Evolutionary conservation across 2,113 vertebrate genomes (phyloP), one percentile per base, ranked within the genome.

Genomic region (cattle (Bos taurus)): DNA sequence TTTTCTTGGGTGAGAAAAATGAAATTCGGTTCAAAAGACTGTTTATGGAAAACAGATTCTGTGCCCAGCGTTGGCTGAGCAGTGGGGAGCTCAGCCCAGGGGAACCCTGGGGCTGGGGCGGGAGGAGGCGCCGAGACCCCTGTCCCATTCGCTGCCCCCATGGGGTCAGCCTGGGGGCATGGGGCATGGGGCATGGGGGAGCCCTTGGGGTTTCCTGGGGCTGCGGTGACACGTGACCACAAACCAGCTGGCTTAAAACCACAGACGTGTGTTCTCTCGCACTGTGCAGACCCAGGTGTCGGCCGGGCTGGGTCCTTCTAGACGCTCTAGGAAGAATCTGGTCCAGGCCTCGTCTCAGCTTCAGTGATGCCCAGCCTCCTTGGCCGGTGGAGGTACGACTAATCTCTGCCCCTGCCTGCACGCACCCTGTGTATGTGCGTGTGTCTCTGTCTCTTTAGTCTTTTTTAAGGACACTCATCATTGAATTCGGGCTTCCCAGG

Each of bases 1-100:
- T 57, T 43, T 74, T 48, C 52, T 95, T 95, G 94, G 94, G 92
- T 81, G 86, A 93, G 85, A 96, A 85, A 91, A 56, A 71, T 28
- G 74, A 93, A 81, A 84, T 91, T 85, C 48, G 0, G 64, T 94
- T 93, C 57, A 74, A 97, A 95, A 85, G 78, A 87, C 36, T 94
- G 96, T 96, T 93, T 60, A 91, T 43, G 88, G 78, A 64, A 93
- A 95, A 90, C 81, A 97, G 94, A 54, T 60, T 57, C 88, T 25
- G 50, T 56, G 88, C 78, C 54, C 56, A 36, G 64, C 0, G 2
- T 40, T 7, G 23, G 88, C 52, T 9, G n/a, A 36, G 82, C 52
- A 15, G 28, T 16, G 52, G 52, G 40, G 21, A 30, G 23, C 46
- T 14, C 46, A 6, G 62, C 62, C 83, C 17, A 0, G 2, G 3